These are phyloP conservation scores for Oceanites oceanicus DNA, from an alignment of 2,113 vertebrate genomes.

Conservation along the genomic window DNA sequence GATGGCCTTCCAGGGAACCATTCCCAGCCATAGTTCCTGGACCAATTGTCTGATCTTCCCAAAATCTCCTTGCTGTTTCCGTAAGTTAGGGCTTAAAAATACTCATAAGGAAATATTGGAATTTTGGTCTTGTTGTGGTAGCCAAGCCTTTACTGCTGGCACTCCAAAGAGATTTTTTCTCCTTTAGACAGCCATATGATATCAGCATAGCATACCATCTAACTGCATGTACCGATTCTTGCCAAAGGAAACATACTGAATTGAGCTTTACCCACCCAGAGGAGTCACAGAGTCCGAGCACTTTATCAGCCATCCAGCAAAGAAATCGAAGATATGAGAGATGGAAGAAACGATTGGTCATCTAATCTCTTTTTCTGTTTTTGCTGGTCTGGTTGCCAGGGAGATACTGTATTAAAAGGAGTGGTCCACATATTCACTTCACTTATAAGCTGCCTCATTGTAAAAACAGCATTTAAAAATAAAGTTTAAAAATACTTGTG, in stretches of 20 bases:
- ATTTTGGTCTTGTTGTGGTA: background rate
- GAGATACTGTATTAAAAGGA: constrained; percentile 50
- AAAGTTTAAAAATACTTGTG: constrained; percentile 44
- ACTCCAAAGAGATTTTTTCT: constrained; percentile 1
- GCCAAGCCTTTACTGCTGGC: constrained; percentile 38
- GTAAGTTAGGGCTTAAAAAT: background rate
- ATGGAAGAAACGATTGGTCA: constrained; percentile 38
- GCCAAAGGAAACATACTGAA: constrained; percentile 49
- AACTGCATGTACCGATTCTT: background rate
- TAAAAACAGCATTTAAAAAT: constrained; percentile 56
- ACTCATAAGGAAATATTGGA: background rate
- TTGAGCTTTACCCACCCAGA: constrained; percentile 17
- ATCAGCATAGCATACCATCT: constrained; percentile 10
- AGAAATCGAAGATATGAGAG: constrained; percentile 20
- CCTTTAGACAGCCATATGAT: constrained; percentile 20
- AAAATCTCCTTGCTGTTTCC: background rate
- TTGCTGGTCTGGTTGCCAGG: constrained; percentile 12
- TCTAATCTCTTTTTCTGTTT: constrained; percentile 56
- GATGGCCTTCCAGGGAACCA: background rate
- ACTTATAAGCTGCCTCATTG: background rate
- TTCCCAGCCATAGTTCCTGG: background rate
- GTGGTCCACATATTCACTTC: background rate
- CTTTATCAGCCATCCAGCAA: constrained; percentile 37
- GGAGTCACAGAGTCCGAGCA: constrained; percentile 17
- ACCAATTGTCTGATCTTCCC: background rate